Conservation (phyloP, 2,797 vertebrate genomes). For the Eospalax fontanierii region DNA sequence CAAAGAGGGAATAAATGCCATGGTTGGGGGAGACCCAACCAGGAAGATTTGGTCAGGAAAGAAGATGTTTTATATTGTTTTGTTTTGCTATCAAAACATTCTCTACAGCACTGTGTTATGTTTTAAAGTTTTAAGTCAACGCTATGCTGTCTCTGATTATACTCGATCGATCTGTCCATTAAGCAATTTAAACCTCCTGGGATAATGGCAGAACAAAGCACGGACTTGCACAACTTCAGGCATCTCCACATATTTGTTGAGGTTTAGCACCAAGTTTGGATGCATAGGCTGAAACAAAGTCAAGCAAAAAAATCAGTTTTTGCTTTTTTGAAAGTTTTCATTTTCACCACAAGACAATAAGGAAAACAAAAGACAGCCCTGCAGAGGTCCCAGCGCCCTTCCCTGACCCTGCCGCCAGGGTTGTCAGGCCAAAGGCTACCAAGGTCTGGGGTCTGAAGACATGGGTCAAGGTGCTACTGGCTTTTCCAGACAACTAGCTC, state of each 20-base stretch:
- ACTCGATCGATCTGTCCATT: not conserved
- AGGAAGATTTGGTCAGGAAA: not conserved
- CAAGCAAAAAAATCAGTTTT: not conserved
- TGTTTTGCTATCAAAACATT: not conserved
- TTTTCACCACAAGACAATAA: not conserved
- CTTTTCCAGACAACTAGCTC: not conserved
- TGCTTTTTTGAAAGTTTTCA: not conserved
- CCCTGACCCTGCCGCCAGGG: not conserved
- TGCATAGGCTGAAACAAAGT: accelerated
- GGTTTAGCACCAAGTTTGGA: not conserved
- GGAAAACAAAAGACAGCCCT: not conserved
- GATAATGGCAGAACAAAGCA: accelerated
- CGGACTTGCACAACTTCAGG: accelerated
- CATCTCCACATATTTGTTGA: accelerated
- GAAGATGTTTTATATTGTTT: not conserved
- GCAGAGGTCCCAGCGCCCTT: not conserved
- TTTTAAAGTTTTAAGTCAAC: not conserved
- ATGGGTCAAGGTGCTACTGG: not conserved
- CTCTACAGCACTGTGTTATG: not conserved
- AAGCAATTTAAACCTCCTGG: not conserved
- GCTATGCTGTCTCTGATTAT: not conserved
- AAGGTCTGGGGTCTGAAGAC: not conserved
- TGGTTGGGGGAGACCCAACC: not conserved
- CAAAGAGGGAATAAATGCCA: not conserved
- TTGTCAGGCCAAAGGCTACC: not conserved